Evolutionary conservation across 2,797 vertebrate genomes (phyloP).

Genomic region (Halcyon badia): DNA sequence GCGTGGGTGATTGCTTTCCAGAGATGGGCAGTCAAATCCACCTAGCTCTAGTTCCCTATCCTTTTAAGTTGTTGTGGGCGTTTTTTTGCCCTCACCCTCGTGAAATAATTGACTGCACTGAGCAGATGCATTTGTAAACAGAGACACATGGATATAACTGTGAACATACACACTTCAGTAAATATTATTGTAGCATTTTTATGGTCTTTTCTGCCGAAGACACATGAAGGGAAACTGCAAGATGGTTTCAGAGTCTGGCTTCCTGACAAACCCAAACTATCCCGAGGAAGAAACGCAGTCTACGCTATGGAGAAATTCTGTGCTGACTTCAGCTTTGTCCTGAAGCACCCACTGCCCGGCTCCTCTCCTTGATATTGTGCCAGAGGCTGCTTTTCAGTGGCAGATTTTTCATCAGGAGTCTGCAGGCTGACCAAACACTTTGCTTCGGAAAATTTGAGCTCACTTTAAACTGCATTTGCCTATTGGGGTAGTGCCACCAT

Average conservation of each 20-base stretch:
- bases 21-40: background rate
- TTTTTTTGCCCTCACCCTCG: background rate
- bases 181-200: conserved; percentile 76
- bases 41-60: background rate
- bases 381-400: background rate
- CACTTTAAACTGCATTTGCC: background rate
- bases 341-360: background rate
- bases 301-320: background rate
- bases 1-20: background rate
- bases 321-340: conserved; percentile 39
- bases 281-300: background rate
- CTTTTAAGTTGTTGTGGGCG: background rate
- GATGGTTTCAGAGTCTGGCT: conserved; percentile 54
- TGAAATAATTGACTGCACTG: background rate
- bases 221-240: conserved; percentile 22
- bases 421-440: background rate
- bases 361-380: background rate
- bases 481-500: background rate
- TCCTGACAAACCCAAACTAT: conserved; percentile 48
- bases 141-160: conserved; percentile 66
- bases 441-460: background rate
- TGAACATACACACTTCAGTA: conserved; percentile 50
- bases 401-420: background rate
- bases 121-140: conserved; percentile 73
- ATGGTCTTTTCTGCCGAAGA: conserved; percentile 58